Percentiles rank a stretch among this genome's conserved stretches.
phyloP scores from a whole-genome alignment of 2,888 invertebrate genomes.

The Gortyna flavago region DNA sequence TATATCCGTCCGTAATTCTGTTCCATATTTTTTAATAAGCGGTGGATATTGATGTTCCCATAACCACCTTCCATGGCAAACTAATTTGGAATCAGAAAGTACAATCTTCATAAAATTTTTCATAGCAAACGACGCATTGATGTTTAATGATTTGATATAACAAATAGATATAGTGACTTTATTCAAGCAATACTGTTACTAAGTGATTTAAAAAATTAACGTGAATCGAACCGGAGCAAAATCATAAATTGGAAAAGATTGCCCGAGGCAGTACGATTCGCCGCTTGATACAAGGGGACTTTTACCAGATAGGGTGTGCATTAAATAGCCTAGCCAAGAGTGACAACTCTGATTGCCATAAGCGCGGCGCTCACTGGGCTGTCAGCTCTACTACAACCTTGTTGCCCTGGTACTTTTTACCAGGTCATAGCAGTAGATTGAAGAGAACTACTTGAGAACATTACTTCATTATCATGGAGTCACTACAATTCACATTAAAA shows the following conservation, averaged over 20 bases:
- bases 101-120: neutral
- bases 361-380: neutral
- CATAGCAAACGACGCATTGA: neutral
- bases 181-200: neutral
- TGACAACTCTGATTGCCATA: neutral
- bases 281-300: neutral
- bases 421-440: neutral
- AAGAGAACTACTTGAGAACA: neutral
- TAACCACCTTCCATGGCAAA: neutral
- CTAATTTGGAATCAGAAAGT: neutral
- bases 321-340: neutral
- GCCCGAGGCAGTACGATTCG: neutral
- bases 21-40: neutral
- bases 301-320: constrained; percentile 5
- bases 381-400: no score
- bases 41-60: neutral
- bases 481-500: neutral
- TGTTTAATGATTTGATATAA: neutral
- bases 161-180: neutral
- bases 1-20: neutral
- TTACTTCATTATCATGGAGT: neutral
- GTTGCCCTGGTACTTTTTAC: neutral
- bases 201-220: neutral
- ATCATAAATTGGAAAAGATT: constrained; percentile 8
- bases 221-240: neutral